Evolutionary conservation across 2,113 vertebrate genomes (phyloP), one percentile per base, ranked within the genome.

Genomic region (Petroica traversi): DNA sequence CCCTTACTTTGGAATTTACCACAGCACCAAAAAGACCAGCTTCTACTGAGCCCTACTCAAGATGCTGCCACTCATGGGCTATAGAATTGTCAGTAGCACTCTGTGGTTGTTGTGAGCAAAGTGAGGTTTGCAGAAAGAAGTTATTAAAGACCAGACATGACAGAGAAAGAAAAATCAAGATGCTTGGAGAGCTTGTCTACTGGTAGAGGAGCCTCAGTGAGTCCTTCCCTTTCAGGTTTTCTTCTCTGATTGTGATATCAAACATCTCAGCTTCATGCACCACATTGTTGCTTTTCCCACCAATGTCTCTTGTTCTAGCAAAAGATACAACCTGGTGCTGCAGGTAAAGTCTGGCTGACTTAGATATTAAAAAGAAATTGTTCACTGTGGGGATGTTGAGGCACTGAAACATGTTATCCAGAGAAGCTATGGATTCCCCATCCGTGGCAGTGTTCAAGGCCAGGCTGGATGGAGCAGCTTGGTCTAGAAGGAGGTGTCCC

Each of bases 221-320:
- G 17, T 19, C 51, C 45, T 77, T 62, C 33, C 23, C 8, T 54
- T 85, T 78, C 46, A 63, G 22, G 5, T 26, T 67, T 16, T 81
- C 24, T 25, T 80, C 63, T 63, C 0, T 46, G 25, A 67, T 1
- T 14, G 8, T 63, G 25, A 25, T 36, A 49, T 9, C 22, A 40
- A 75, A 34, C 12, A 12, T 26, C 43, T 89, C 71, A 29, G 11
- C 38, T 79, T 28, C 16, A 6, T 59, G 29, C 25, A 79, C 26
- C 4, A 4, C 3, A 0, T 20, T 57, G 26, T 67, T 2, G 0
- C 48, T 72, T 83, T 69, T 28, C 57, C 19, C 15, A 28, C 31
- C 8, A 4, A 13, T 36, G 28, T 36, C 14, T 67, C 79, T 43
- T 8, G 41, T 66, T 79, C 38, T 46, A 49, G 26, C 8, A 19